A percentile compares a stretch with the other conserved stretches of the same genome.
phyloP scores from a whole-genome alignment of 2,113 vertebrate genomes.

The Callipepla californica region DNA sequence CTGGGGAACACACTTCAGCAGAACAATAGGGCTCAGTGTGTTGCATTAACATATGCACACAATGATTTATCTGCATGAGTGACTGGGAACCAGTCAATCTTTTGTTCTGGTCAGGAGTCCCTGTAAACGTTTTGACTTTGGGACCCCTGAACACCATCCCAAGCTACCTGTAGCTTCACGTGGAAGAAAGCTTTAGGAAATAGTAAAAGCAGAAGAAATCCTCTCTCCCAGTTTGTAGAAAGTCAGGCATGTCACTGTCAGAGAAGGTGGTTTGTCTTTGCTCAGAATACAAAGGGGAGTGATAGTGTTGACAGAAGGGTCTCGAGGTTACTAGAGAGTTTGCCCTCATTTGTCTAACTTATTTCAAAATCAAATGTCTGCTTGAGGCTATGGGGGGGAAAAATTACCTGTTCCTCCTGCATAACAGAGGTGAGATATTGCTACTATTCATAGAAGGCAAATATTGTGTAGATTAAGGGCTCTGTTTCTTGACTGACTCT shows the following conservation, averaged over 20 bases:
- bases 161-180: not conserved
- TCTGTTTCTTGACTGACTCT: not conserved
- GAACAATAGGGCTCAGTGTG: fast-evolving
- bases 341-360: not conserved
- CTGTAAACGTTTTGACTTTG: not conserved
- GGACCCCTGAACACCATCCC: not conserved
- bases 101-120: not conserved
- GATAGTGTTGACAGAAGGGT: no score
- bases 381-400: not conserved
- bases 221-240: not conserved
- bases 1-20: not conserved
- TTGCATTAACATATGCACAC: not conserved
- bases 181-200: not conserved
- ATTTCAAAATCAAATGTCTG: not conserved
- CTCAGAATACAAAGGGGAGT: not conserved
- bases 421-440: not conserved
- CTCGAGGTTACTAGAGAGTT: not conserved
- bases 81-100: not conserved
- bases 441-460: not conserved
- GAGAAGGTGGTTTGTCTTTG: fast-evolving
- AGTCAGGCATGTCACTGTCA: not conserved
- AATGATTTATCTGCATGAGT: not conserved
- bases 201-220: not conserved
- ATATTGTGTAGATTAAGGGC: not conserved
- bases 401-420: not conserved